These are phyloP conservation scores for Lutjanus argentimaculatus DNA, from an alignment of 2,797 vertebrate genomes.

Conservation along the genomic window DNA sequence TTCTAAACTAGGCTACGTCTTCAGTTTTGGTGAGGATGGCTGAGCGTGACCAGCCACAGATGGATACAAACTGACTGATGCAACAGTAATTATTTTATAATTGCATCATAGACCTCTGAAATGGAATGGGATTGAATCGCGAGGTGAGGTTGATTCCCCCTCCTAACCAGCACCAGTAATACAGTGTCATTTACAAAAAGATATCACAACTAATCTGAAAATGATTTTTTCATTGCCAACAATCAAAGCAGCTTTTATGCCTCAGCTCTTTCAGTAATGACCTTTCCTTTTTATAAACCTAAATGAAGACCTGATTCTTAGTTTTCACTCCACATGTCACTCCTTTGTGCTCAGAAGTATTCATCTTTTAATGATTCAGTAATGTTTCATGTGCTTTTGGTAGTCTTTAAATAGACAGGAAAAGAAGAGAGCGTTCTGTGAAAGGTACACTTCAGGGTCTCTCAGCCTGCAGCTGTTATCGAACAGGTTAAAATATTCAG, in stretches of 20 bases:
- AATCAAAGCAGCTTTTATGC: neutral
- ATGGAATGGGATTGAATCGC: too few species aligned
- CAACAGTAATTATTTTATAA: too few species aligned
- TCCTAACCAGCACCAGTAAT: too few species aligned
- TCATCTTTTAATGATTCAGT: neutral
- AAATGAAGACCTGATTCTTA: neutral
- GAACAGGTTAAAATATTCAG: neutral
- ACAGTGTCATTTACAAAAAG: neutral
- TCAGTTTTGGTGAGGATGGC: too few species aligned
- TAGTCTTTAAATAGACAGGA: slow-evolving; percentile 15
- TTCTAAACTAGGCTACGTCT: too few species aligned
- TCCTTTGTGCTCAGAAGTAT: slow-evolving; percentile 5
- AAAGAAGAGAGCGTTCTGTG: neutral
- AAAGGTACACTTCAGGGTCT: neutral
- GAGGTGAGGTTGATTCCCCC: too few species aligned
- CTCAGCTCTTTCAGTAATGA: neutral
- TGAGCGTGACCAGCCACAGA: too few species aligned
- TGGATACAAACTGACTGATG: too few species aligned
- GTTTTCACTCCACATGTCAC: neutral
- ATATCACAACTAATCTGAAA: neutral
- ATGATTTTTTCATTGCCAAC: neutral
- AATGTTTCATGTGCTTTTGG: neutral
- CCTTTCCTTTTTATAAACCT: neutral
- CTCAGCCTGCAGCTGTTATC: slow-evolving; percentile 24
- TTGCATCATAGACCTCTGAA: too few species aligned